Conservation (phyloP, 2,113 vertebrate species). For the Strix aluco region DNA sequence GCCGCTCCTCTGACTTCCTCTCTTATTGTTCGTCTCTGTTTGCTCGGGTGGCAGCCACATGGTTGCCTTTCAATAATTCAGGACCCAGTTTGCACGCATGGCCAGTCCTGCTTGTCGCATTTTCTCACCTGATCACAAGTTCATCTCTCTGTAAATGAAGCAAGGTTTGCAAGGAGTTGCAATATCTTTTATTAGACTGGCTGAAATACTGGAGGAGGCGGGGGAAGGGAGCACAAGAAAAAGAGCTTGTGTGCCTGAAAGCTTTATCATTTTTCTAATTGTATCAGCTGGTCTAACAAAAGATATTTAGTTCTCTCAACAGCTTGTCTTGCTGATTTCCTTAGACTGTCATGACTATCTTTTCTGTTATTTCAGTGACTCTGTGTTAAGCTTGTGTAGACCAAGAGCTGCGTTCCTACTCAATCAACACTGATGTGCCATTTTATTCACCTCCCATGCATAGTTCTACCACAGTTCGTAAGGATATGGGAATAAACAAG, state of each 20-base stretch:
- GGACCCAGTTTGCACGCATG: background rate
- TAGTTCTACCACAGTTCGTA: background rate
- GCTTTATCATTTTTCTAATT: background rate
- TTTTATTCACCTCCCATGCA: background rate
- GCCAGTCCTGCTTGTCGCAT: background rate
- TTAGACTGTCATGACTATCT: background rate
- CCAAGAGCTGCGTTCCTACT: background rate
- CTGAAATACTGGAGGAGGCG: background rate
- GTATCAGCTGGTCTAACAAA: background rate
- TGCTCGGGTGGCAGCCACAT: background rate
- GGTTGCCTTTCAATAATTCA: conserved; percentile 53
- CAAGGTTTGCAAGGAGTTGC: background rate
- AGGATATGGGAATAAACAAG: background rate
- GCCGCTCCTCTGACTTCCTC: background rate
- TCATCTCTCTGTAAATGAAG: background rate
- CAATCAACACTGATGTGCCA: background rate
- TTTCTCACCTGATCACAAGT: conserved; percentile 1
- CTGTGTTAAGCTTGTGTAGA: background rate
- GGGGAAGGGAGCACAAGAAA: background rate
- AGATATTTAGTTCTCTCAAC: background rate
- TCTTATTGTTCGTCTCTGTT: background rate
- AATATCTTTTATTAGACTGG: background rate
- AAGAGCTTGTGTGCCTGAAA: background rate
- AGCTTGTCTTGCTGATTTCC: background rate
- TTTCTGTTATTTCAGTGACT: background rate